A percentile compares a stretch with the other conserved stretches of the same genome.
These are phyloP conservation scores for Rhineura floridana DNA, from an alignment of 2,113 vertebrate genomes.

Conservation along the genomic window DNA sequence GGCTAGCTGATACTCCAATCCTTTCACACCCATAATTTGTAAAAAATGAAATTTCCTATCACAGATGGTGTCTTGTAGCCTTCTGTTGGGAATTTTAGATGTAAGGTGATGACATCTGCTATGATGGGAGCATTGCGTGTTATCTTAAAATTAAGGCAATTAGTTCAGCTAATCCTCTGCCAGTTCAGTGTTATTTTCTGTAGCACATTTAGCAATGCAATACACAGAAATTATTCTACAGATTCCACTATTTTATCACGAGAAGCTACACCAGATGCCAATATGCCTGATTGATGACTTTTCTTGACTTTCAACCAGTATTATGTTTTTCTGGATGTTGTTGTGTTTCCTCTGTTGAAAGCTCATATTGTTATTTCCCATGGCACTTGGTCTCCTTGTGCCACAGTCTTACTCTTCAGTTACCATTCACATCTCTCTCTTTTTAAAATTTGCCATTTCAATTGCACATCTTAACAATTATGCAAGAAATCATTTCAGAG, in stretches of 20 bases:
- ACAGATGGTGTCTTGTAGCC: slow-evolving; percentile 25
- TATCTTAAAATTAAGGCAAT: slow-evolving; percentile 39
- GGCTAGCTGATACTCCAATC: slow-evolving; percentile 9
- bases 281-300: neutral
- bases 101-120: slow-evolving; percentile 39
- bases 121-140: neutral
- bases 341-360: slow-evolving; percentile 15
- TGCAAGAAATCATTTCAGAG: neutral
- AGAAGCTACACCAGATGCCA: slow-evolving; percentile 2
- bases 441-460: neutral
- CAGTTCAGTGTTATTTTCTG: slow-evolving; percentile 44
- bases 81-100: slow-evolving; percentile 36
- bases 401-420: neutral
- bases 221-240: neutral
- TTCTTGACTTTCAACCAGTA: slow-evolving; percentile 2
- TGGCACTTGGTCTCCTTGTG: neutral
- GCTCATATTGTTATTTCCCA: slow-evolving; percentile 33
- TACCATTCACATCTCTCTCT: neutral
- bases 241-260: slow-evolving; percentile 4
- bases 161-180: neutral
- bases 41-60: slow-evolving; percentile 26
- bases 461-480: neutral
- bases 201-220: slow-evolving; percentile 12
- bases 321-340: slow-evolving; percentile 35
- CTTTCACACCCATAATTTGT: slow-evolving; percentile 20